Evolutionary conservation across 2,797 vertebrate species (phyloP), one percentile per base, ranked within the genome.

Genomic region (Sebastes hopkinsi): DNA sequence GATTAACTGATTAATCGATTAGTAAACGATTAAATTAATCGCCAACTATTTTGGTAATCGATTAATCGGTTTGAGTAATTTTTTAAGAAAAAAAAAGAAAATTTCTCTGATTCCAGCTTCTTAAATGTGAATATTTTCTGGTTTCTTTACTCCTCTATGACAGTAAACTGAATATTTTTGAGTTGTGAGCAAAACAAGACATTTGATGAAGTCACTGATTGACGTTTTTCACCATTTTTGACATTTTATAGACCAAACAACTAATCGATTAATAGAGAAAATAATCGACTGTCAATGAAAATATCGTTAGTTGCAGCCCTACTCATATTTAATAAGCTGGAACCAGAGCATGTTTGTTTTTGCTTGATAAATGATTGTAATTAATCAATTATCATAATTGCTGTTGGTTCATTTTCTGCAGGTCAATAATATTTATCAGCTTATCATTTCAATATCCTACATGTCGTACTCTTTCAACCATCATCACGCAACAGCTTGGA

Each of bases 401-500:
- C 9, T 75, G n/a, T 23, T 29, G 1, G 25, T 64, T 56, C 1
- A 46, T 55, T 27, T 50, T 1, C 14, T 11, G 4, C 6, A 4
- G 4, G 2, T 60, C 14, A 56, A 10, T 5, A 25, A 36, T 42
- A 60, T 55, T 46, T n/a, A 66, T 27, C 18, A 58, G 7, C 8
- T 22, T 3, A 10, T 62, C 52, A 52, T 55, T 60, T 38, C 4
- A 34, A 61, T 32, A 58, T 25, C 30, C 14, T 68, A 68, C 42
- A 75, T 27, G 50, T 83, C 30, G 22, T 61, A 25, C 71, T 88
- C 61, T 64, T 76, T 81, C 58, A 83, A 38, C 30, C 32, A 13
- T 83, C 59, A 52, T 16, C 38, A 42, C 16, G 65, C 72, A 58
- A 22, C 50, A 65, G 61, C 59, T 38, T n/a, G 4, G 50, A 60